Evolutionary conservation across 1,140 invertebrate genomes (phyloP).

Genomic region (Penaeus japonicus): DNA sequence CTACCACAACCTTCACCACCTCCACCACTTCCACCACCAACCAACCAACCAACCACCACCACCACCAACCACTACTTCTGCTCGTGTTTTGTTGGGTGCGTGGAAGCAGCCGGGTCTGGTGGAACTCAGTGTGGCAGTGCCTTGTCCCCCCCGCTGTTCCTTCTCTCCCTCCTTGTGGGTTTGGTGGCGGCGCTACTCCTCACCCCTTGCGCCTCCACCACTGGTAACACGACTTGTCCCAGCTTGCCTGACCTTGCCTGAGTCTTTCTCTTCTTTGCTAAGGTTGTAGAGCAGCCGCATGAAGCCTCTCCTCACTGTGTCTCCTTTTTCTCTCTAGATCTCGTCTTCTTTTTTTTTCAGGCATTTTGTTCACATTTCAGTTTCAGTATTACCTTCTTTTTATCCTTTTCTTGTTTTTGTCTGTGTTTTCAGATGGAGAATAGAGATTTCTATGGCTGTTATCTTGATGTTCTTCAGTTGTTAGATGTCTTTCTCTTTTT

Average conservation of each 20-base stretch:
- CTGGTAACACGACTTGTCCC: slow-evolving; percentile 35
- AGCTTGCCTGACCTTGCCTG: slow-evolving; percentile 10
- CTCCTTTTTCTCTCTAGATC: neutral
- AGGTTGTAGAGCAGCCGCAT: neutral
- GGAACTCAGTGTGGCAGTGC: slow-evolving; percentile 24
- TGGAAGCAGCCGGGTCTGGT: slow-evolving; percentile 13
- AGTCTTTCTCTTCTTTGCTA: neutral
- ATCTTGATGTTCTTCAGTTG: neutral
- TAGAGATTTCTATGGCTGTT: neutral
- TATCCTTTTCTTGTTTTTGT: neutral
- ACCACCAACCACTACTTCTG: slow-evolving; percentile 13
- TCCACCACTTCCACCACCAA: neutral
- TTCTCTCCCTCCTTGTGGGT: slow-evolving; percentile 41
- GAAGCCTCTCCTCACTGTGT: too few relatives aligned
- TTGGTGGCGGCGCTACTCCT: slow-evolving; percentile 31
- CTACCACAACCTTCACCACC: slow-evolving; percentile 18
- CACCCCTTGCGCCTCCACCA: slow-evolving; percentile 18
- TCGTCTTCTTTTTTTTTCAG: neutral
- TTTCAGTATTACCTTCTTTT: neutral
- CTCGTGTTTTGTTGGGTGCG: neutral
- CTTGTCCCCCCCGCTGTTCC: slow-evolving; percentile 29
- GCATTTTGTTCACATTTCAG: neutral
- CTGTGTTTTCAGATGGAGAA: neutral
- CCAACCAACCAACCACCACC: neutral
- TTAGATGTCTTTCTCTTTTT: neutral